Evolutionary conservation across 2,797 vertebrate genomes (phyloP).

Genomic region (Rallus crepitans): DNA sequence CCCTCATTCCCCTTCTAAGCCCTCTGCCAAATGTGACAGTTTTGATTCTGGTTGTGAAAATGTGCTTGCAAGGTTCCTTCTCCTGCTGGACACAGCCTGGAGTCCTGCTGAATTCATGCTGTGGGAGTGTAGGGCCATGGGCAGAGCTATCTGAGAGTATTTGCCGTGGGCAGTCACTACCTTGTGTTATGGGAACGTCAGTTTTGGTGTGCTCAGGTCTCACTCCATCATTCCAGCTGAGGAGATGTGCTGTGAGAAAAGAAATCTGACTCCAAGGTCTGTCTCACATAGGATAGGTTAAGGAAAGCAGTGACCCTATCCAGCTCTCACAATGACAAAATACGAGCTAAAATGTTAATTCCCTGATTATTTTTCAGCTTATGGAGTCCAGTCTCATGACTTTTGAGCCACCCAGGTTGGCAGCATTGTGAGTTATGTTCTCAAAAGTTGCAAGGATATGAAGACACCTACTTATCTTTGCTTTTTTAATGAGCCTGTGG

Average conservation of each 20-base stretch:
- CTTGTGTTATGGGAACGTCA: not conserved
- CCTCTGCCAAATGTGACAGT: not conserved
- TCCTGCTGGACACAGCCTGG: not conserved
- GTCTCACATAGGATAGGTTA: not conserved
- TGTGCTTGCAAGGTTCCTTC: not conserved
- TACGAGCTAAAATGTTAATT: not conserved
- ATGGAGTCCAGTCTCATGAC: not conserved
- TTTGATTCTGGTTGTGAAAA: not conserved
- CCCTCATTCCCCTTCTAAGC: not conserved
- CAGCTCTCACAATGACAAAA: not conserved
- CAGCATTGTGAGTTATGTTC: accelerated
- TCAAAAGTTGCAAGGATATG: not conserved
- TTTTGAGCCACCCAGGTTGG: not conserved
- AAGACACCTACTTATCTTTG: not conserved
- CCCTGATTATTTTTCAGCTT: not conserved
- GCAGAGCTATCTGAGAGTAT: not conserved
- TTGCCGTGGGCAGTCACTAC: not conserved
- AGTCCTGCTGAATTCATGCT: not conserved
- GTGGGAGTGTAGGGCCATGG: not conserved
- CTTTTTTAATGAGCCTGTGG: not conserved
- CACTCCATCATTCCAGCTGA: accelerated
- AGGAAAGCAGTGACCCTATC: not conserved
- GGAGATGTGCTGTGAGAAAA: not conserved
- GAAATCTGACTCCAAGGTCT: not conserved
- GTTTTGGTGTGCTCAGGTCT: not conserved